Percentiles rank a stretch among this genome's conserved stretches.
These are phyloP conservation scores for Phoenicopterus ruber DNA, from an alignment of 2,113 vertebrate species.

Conservation along the genomic window DNA sequence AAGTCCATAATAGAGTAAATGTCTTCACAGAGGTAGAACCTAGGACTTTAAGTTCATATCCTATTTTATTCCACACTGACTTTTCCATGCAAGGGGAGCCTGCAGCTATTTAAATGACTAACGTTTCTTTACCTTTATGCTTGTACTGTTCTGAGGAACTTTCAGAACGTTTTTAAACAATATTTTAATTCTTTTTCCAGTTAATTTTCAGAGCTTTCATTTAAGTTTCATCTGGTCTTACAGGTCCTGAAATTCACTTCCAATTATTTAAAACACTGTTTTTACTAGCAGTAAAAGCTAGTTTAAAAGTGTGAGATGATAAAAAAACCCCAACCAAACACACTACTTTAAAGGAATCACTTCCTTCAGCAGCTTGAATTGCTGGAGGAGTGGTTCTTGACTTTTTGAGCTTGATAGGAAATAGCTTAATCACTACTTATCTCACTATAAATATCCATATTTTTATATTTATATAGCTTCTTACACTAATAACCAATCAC, in stretches of 20 bases:
- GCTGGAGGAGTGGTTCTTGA: conserved; percentile 15
- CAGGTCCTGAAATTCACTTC: background rate
- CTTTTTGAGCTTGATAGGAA: conserved; percentile 11
- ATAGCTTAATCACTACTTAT: conserved; percentile 1
- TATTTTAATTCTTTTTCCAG: background rate
- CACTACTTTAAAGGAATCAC: background rate
- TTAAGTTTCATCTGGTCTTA: background rate
- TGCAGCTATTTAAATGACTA: background rate
- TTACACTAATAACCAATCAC: background rate
- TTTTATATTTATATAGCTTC: background rate
- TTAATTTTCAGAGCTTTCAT: background rate
- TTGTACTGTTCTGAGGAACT: background rate
- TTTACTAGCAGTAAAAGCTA: background rate
- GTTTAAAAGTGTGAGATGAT: background rate
- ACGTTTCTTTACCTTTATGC: background rate
- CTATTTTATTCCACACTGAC: background rate
- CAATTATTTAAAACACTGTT: background rate
- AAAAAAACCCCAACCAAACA: background rate
- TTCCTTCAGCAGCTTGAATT: background rate
- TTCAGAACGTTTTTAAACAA: background rate
- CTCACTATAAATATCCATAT: background rate
- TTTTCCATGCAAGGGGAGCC: background rate
- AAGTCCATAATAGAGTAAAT: background rate
- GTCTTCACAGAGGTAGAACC: background rate
- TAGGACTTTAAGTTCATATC: background rate